Evolutionary conservation across 2,113 vertebrate species (phyloP), one percentile per base, ranked within the genome.

Genomic region (Ceratotherium simum): DNA sequence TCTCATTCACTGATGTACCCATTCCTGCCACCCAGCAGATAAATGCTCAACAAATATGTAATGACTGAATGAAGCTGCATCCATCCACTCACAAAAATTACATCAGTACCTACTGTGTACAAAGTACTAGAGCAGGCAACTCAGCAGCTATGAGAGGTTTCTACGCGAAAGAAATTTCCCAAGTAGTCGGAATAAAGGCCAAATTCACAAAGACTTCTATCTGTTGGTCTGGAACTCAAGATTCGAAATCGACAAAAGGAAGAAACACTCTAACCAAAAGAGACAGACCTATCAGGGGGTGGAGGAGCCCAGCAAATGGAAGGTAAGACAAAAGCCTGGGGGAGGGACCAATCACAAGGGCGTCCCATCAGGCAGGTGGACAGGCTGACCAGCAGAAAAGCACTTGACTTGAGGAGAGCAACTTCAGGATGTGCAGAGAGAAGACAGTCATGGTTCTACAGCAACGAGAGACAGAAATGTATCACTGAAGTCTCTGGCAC

Each of bases 321-420:
- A 16, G 29, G 27, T 14, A 3, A 42, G 54, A 58, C 23, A n/a
- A 65, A n/a, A 80, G 21, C 33, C 69, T 10, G 20, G 60, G 23
- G 36, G 17, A 11, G 18, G 31, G 31, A 27, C 29, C 0, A 56
- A 14, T 18, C 23, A 69, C 29, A 1, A 8, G 6, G 51, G 33
- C 0, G 0, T 18, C 46, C 18, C 2, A 2, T 7, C 20, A 7
- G 27, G 64, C 29, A 69, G 92, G 33, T 8, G 29, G n/a, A 7
- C 29, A 8, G 86, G 46, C 48, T 29, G 62, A 27, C 39, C 65
- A 17, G 25, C 36, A 56, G 78, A 21, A 78, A 14, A n/a, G 46
- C 14, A 69, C 70, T 20, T 33, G 60, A 76, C 60, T 62, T 73
- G 6, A 21, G 11, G 46, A 31, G 54, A 72, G 67, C 36, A 31